These are phyloP conservation scores for Keiferia lycopersicella DNA, from an alignment of 2,888 invertebrate species.

Conservation along the genomic window DNA sequence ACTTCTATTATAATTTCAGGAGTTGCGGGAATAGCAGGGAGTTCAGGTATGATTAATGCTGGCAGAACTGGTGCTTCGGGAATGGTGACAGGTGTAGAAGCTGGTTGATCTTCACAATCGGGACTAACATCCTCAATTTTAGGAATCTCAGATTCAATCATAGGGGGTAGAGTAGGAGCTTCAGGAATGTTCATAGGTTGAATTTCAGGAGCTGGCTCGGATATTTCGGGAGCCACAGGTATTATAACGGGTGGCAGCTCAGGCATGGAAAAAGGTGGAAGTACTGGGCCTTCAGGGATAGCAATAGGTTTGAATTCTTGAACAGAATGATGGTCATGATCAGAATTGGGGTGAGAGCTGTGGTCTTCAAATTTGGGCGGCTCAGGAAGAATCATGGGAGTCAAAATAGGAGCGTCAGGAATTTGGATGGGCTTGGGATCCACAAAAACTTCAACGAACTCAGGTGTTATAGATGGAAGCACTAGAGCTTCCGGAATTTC, in stretches of 20 bases:
- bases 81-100: background rate
- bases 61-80: constrained; percentile 13
- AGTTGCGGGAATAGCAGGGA: background rate
- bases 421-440: constrained; percentile 25
- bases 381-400: constrained; percentile 26
- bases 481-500: constrained; percentile 9
- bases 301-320: constrained; percentile 7
- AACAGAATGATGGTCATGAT: background rate
- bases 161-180: constrained; percentile 3
- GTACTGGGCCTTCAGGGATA: constrained; percentile 29
- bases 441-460: background rate
- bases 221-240: background rate
- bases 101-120: too few relatives aligned
- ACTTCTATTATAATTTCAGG: background rate
- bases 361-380: background rate
- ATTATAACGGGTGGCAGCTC: background rate
- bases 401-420: constrained; percentile 32
- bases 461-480: background rate
- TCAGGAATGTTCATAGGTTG: constrained; percentile 16
- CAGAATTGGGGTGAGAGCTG: background rate
- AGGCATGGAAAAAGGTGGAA: constrained; percentile 21
- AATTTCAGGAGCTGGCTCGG: background rate
- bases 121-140: too few relatives aligned
- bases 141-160: background rate
- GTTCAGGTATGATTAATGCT: constrained; percentile 16